Conservation (phyloP, 2,113 vertebrate genomes). For the Bubo bubo region DNA sequence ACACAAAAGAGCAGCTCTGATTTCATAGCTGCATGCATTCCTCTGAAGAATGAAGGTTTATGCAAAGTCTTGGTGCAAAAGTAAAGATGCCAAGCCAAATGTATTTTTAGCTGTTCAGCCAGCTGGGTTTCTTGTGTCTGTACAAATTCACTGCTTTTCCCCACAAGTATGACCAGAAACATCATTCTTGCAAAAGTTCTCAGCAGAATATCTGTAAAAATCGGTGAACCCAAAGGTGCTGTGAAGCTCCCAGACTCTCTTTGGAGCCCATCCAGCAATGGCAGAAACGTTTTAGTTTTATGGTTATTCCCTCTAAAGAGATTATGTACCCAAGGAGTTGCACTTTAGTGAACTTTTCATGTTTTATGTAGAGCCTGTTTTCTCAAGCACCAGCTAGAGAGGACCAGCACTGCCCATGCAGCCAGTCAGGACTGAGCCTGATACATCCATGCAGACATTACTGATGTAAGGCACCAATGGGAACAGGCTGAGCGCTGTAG, state of each 20-base stretch:
- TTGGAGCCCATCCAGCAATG: not conserved
- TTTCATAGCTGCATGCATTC: constrained; percentile 37
- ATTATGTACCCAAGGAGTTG: not conserved
- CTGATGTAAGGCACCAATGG: rapidly evolving
- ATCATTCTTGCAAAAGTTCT: constrained; percentile 10
- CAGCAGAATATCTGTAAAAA: not conserved
- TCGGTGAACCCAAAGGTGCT: constrained; percentile 16
- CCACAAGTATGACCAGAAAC: constrained; percentile 24
- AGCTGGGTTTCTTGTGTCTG: constrained; percentile 51
- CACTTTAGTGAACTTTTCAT: not conserved
- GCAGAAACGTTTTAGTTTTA: not conserved
- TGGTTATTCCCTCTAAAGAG: not conserved
- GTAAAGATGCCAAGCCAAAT: constrained; percentile 57
- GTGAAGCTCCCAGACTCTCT: not conserved
- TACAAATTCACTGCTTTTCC: not conserved
- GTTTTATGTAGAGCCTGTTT: not conserved
- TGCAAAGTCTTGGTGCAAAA: constrained; percentile 45
- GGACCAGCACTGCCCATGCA: not conserved
- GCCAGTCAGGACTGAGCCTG: not conserved
- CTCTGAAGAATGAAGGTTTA: constrained; percentile 37
- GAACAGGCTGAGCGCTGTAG: not conserved
- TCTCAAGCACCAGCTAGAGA: not conserved
- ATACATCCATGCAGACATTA: not conserved
- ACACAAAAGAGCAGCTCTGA: constrained; percentile 55
- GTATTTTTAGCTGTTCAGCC: constrained; percentile 59